Conservation (phyloP, 2,888 invertebrate genomes). For the Serrognathus titanus region DNA sequence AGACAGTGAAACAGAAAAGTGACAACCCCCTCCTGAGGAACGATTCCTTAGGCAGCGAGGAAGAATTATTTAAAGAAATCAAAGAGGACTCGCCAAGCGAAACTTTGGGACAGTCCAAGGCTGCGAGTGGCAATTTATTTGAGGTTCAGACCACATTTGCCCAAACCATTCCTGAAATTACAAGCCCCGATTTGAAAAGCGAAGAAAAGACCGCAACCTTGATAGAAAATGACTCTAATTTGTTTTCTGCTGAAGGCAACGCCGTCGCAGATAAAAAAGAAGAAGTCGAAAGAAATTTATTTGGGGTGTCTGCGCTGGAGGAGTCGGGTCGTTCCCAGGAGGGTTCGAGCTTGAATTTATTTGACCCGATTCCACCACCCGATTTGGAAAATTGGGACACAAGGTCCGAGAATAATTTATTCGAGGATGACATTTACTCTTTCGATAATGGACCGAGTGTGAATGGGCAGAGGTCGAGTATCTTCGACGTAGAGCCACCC, state of each 20-base stretch:
- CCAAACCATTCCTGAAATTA: too few species aligned
- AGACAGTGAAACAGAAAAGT: neutral
- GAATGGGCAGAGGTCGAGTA: slow-evolving; percentile 22
- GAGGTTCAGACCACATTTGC: neutral
- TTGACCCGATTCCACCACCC: slow-evolving; percentile 28
- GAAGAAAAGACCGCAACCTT: too few species aligned
- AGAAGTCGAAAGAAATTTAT: too few species aligned
- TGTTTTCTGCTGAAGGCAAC: too few species aligned
- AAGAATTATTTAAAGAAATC: neutral
- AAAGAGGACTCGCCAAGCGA: neutral
- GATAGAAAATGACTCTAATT: too few species aligned
- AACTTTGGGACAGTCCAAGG: neutral
- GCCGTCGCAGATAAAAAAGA: too few species aligned
- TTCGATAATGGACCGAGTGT: slow-evolving; percentile 22
- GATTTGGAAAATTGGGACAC: slow-evolving; percentile 37
- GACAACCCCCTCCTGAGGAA: neutral
- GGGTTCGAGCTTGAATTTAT: slow-evolving; percentile 17
- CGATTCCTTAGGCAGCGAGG: neutral
- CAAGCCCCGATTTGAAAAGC: too few species aligned
- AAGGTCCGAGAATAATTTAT: slow-evolving; percentile 35
- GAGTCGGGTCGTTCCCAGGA: too few species aligned
- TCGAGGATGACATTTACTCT: slow-evolving; percentile 25
- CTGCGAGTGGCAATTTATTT: neutral
- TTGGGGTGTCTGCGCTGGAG: too few species aligned
- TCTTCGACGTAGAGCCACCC: slow-evolving; percentile 42